A percentile compares a stretch with the other conserved stretches of the same genome.
phyloP scores from a whole-genome alignment of 2,113 vertebrate species.

The Pristiophorus japonicus region DNA sequence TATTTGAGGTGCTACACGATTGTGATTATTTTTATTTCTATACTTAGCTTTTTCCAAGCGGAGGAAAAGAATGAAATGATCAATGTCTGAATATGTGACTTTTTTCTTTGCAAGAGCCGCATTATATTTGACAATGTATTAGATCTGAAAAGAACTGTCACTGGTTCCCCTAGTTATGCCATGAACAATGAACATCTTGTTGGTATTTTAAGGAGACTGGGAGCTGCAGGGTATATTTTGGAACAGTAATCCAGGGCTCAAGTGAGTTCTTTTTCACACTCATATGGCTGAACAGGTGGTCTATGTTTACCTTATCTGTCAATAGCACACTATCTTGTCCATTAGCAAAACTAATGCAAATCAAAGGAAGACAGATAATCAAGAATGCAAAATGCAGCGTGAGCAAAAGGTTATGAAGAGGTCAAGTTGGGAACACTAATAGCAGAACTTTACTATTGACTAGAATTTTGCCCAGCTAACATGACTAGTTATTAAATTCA shows the following conservation, averaged over 20 bases:
- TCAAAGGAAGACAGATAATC: conserved; percentile 23
- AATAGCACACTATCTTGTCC: neutral
- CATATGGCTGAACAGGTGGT: neutral
- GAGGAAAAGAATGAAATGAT: neutral
- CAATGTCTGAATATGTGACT: neutral
- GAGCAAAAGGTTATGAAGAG: neutral
- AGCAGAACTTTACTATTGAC: neutral
- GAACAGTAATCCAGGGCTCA: neutral
- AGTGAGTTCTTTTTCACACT: neutral
- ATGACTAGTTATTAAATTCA: neutral
- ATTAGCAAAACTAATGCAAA: conserved; percentile 14
- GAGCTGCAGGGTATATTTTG: neutral
- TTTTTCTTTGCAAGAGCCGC: neutral
- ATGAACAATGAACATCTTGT: neutral
- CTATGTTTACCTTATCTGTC: conserved; percentile 21
- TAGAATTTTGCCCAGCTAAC: neutral
- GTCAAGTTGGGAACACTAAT: neutral
- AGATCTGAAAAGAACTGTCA: neutral
- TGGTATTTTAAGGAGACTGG: neutral
- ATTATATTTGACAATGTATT: neutral
- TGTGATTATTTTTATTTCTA: neutral
- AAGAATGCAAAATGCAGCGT: neutral
- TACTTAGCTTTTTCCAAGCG: neutral
- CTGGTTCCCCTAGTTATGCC: neutral
- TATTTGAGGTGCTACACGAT: neutral